Percentiles rank a stretch among this genome's conserved stretches.
Conservation (phyloP, 2,888 invertebrate species). For the Phortica magna region DNA sequence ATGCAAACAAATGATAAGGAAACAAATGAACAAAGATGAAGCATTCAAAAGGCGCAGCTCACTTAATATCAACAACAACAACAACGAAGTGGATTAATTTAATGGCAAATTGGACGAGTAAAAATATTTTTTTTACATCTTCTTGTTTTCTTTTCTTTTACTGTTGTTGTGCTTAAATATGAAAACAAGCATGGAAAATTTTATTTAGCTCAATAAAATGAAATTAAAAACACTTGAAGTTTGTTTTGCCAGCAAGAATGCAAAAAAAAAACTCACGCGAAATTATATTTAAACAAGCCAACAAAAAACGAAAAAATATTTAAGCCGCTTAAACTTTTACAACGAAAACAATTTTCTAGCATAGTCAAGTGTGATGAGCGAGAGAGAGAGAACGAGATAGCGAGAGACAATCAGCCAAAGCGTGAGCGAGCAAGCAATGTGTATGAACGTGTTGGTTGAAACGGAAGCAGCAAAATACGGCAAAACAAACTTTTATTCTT, state of each 20-base stretch:
- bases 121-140: too few species aligned
- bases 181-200: not conserved
- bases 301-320: not conserved
- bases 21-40: not conserved
- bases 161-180: too few species aligned
- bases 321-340: slow-evolving; percentile 14
- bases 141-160: too few species aligned
- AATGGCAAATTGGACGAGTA: too few species aligned
- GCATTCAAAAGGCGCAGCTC: too few species aligned
- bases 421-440: too few species aligned
- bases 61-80: too few species aligned
- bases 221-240: not conserved
- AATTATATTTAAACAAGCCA: not conserved
- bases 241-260: too few species aligned
- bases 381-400: not conserved
- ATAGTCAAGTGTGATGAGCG: slow-evolving; percentile 1
- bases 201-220: not conserved
- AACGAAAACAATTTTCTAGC: not conserved
- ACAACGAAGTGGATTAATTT: too few species aligned
- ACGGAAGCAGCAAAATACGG: slow-evolving; percentile 3
- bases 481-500: not conserved
- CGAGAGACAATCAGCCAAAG: not conserved
- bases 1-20: not conserved
- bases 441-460: too few species aligned
- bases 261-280: not conserved